phyloP scores from a whole-genome alignment of 2,113 vertebrate genomes.

The Oenanthe melanoleuca region DNA sequence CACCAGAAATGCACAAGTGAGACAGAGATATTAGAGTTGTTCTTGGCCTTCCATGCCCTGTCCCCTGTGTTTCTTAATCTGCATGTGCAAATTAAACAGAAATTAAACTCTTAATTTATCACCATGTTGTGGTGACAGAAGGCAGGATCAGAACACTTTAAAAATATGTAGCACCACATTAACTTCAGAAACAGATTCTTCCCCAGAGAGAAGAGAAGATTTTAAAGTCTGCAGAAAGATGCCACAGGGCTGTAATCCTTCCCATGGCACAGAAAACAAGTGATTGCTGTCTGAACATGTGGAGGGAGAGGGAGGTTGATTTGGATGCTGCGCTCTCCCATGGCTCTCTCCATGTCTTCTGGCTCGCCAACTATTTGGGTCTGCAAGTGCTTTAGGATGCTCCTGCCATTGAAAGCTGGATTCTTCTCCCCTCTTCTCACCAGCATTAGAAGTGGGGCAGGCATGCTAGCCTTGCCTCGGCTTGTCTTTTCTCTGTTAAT shows the following conservation, averaged over 20 bases:
- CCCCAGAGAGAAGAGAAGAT: slow-evolving; percentile 4
- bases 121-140: slow-evolving; percentile 22
- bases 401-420: fast-evolving
- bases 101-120: slow-evolving; percentile 34
- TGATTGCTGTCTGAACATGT: slow-evolving; percentile 13
- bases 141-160: slow-evolving; percentile 34
- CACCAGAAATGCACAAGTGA: background rate
- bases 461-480: fast-evolving
- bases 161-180: slow-evolving; percentile 20
- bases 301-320: background rate
- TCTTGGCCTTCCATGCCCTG: slow-evolving; percentile 3
- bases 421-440: background rate
- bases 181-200: slow-evolving; percentile 53
- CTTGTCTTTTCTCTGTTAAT: background rate
- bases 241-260: slow-evolving; percentile 27
- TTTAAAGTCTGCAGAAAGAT: slow-evolving; percentile 37
- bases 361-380: background rate
- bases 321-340: too few species aligned
- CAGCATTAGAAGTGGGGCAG: background rate
- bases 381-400: background rate
- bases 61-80: background rate
- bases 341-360: too few species aligned
- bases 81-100: slow-evolving; percentile 2
- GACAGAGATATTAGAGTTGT: background rate
- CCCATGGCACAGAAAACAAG: slow-evolving; percentile 1